Percentiles rank a stretch among this genome's conserved stretches.
These are phyloP conservation scores for Rhinatrema bivittatum DNA, from an alignment of 2,797 vertebrate genomes.

Conservation along the genomic window DNA sequence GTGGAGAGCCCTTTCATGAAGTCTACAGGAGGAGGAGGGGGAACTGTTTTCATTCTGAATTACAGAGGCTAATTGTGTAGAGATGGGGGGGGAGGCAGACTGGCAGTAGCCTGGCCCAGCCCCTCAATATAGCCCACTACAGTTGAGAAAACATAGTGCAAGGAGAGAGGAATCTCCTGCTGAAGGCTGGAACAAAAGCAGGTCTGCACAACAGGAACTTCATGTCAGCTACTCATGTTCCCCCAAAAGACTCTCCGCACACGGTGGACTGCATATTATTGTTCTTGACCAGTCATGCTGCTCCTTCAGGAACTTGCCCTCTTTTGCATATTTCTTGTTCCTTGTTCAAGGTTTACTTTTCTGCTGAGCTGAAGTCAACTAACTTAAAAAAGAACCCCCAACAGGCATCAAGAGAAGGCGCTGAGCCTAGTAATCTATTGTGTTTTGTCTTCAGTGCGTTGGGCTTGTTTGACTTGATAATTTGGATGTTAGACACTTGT, in stretches of 20 bases:
- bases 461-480: conserved; percentile 27
- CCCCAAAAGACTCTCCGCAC: conserved; percentile 13
- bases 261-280: conserved; percentile 13
- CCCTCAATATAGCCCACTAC: conserved; percentile 48
- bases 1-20: neutral
- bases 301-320: neutral
- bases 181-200: conserved; percentile 38
- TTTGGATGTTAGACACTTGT: conserved; percentile 43
- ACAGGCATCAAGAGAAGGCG: neutral
- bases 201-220: conserved; percentile 48
- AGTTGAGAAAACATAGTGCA: conserved; percentile 53
- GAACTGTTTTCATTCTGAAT: conserved; percentile 55
- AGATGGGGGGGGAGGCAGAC: conserved; percentile 53
- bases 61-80: conserved; percentile 66
- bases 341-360: conserved; percentile 6
- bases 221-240: conserved; percentile 36
- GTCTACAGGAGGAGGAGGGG: conserved; percentile 24
- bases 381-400: neutral
- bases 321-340: neutral
- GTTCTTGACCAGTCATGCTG: conserved; percentile 15
- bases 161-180: conserved; percentile 46
- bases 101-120: conserved; percentile 33
- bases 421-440: neutral
- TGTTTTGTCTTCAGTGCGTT: conserved; percentile 13
- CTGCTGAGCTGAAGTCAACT: neutral